Evolutionary conservation across 2,113 vertebrate species (phyloP), one percentile per base, ranked within the genome.

Genomic region (Leuciscus idus): DNA sequence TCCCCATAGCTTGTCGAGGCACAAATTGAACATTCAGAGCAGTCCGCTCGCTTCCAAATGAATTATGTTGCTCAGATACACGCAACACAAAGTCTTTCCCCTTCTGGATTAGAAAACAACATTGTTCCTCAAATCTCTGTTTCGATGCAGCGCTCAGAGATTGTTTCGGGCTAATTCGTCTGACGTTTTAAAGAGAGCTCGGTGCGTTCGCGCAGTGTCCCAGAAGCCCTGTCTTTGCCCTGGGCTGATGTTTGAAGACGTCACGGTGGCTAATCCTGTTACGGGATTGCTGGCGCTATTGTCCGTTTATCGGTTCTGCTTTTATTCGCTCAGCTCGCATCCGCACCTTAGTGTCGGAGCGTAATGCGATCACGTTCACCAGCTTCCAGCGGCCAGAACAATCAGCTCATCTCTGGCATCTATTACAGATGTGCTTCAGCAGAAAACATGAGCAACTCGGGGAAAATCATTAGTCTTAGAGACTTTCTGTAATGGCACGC

Each of bases 241-340:
- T 30, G 50, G 55, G 43, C 66, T 59, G 36, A 84, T 89, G 74
- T 86, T 88, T 86, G 85, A 84, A 88, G 84, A 88, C 61, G 39
- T 68, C 39, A 59, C 84, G 61, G 30, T 36, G 74, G 61, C 43
- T 89, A 86, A 86, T 89, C 88, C 85, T 81, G 81, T 89, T 81
- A 86, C 33, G 9, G 84, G 81, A 84, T 83, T 64, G 74, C 79
- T 43, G 36, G n/a, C 13, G 30, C 85, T 82, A 21, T 86, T 81
- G 85, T 86, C 52, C 12, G 19, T 52, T 85, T 68, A 85, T 85
- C 84, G 68, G 21, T 26, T 84, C 52, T 84, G 52, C 70, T 72
- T 68, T 79, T 59, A 72, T 78, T 87, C 82, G 3, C 39, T 68
- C 52, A 10, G 75, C 39, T 73, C 26, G n/a, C 55, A 73, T 73